These are phyloP conservation scores for Megalops atlanticus DNA, from an alignment of 2,113 vertebrate genomes.

Conservation along the genomic window DNA sequence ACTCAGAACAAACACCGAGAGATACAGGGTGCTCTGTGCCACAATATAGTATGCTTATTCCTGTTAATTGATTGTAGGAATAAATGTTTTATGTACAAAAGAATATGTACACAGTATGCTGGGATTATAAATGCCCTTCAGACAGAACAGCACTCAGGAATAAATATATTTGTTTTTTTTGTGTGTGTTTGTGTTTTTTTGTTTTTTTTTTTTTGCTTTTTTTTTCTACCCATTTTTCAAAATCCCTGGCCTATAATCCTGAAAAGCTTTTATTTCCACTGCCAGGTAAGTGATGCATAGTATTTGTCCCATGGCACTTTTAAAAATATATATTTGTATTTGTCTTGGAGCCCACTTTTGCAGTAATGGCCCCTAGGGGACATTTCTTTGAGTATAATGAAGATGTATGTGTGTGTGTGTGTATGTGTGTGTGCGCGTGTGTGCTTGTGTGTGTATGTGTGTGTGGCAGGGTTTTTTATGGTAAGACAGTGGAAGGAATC, in stretches of 20 bases:
- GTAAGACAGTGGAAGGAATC: too few species aligned
- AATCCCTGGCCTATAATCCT: conserved; percentile 28
- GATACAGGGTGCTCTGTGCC: too few species aligned
- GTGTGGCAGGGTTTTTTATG: too few species aligned
- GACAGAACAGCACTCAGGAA: conserved; percentile 49
- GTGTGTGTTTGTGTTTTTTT: too few species aligned
- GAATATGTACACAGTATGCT: conserved; percentile 45
- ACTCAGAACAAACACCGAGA: too few species aligned
- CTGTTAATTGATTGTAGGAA: too few species aligned
- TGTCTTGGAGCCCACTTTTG: conserved; percentile 35
- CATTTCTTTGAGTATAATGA: neutral
- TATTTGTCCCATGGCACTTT: conserved; percentile 47
- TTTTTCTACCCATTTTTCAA: too few species aligned
- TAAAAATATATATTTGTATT: conserved; percentile 54
- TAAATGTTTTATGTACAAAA: neutral
- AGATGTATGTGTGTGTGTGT: neutral
- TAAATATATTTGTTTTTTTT: conserved; percentile 48
- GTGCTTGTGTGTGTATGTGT: neutral
- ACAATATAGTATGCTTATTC: too few species aligned
- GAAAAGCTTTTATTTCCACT: conserved; percentile 41
- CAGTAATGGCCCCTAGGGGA: conserved; percentile 45
- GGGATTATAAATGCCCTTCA: conserved; percentile 49
- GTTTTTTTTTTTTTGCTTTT: too few species aligned
- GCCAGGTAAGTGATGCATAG: conserved; percentile 50
- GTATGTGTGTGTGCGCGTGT: conserved; percentile 11